Evolutionary conservation across 2,888 invertebrate genomes (phyloP).

Genomic region (Drosophila kokeensis): DNA sequence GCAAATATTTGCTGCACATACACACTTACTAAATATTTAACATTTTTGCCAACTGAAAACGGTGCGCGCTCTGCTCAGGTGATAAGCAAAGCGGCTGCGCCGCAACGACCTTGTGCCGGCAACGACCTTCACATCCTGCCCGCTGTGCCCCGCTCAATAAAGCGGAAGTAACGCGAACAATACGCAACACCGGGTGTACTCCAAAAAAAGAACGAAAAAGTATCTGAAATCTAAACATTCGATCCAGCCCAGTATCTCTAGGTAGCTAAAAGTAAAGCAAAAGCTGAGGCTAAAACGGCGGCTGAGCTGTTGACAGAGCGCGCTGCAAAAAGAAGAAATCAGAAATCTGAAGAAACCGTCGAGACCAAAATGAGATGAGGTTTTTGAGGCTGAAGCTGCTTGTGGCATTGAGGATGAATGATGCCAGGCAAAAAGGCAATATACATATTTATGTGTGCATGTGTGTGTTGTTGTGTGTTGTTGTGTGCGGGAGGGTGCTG

Average conservation of each 20-base stretch:
- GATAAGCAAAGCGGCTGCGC: conserved; percentile 51
- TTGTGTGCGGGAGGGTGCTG: conserved; percentile 19
- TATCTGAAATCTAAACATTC: conserved; percentile 40
- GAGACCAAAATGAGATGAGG: conserved; percentile 22
- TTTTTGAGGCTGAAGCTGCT: conserved; percentile 12
- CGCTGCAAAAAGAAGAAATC: neutral
- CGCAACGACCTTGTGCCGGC: conserved; percentile 59
- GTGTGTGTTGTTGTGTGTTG: conserved; percentile 12
- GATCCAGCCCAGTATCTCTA: conserved; percentile 17
- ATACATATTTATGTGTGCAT: conserved; percentile 1
- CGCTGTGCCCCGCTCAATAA: conserved; percentile 28
- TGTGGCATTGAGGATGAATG: conserved; percentile 46
- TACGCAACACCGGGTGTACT: conserved; percentile 26
- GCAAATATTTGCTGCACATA: conserved; percentile 69
- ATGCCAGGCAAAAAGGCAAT: conserved; percentile 27
- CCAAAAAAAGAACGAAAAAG: conserved; percentile 8
- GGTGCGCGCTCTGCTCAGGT: conserved; percentile 40
- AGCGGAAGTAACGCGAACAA: conserved; percentile 53
- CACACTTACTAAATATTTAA: conserved; percentile 13
- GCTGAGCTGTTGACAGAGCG: conserved; percentile 20
- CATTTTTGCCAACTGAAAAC: conserved; percentile 29
- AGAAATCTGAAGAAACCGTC: neutral
- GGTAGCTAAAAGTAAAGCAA: conserved; percentile 34
- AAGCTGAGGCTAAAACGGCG: neutral
- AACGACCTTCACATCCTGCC: conserved; percentile 73